Base-by-base conservation (phyloP, 2,113 vertebrate genomes). In the Nettapus auritus region DNA sequence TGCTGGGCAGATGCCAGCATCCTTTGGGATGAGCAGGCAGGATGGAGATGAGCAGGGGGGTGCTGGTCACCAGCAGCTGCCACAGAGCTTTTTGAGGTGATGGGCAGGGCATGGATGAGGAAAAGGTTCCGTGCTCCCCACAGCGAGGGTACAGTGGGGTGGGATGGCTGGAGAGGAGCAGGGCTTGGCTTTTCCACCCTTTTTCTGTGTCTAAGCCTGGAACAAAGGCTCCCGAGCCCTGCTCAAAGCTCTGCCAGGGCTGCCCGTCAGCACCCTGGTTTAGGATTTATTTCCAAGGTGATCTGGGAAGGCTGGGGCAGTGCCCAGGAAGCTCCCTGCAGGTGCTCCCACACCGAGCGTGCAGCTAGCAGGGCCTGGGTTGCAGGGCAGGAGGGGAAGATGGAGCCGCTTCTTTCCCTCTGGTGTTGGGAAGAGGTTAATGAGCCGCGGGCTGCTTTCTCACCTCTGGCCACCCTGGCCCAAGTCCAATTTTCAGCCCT, bases 401-500 rank as follows among this genome's bases (percentile, higher is more conserved):
- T 0, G 6, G 91, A 87, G 87, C 46, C 0, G 6, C 88, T 3
- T 59, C 91, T 74, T 78, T 14, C 7, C 70, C 44, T 16, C 5
- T 70, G 19, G 71, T 1, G 0, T 6, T 1, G 57, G 77, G 67
- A 53, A 55, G 86, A 95, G 94, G 93, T 94, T 96, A 96, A 96
- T 74, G 93, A 96, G 20, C 57, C 44, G 55, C 40, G 20, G 86
- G 10, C 74, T 84, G 89, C 53, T 90, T 96, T 96, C 90, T 88
- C 96, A 96, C 93, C 93, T 96, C 88, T 1, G 0, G 31, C 29
- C 90, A 93, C 93, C 93, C 85, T 55, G 86, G 83, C 93, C 92
- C 83, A 31, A 76, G 88, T 76, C 93, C 94, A 92, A 92, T 97
- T 97, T 94, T 82, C 96, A 96, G 88, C 70, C 94, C 66, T 17